Conservation (phyloP, 2,113 vertebrate genomes). For the Ictalurus furcatus region DNA sequence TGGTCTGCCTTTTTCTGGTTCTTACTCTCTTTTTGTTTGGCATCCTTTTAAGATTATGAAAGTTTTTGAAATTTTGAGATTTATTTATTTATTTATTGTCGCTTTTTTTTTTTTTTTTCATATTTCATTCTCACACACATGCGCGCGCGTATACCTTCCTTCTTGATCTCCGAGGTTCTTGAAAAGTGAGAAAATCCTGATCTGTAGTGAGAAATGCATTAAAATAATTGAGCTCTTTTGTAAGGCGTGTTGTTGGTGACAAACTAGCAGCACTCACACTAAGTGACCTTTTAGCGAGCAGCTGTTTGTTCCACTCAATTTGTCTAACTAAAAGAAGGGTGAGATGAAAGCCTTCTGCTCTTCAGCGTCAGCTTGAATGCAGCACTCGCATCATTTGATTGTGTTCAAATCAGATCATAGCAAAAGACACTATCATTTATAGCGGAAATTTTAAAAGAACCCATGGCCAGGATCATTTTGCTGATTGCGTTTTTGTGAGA, state of each 20-base stretch:
- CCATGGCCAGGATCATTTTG: background rate
- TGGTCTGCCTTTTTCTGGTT: background rate
- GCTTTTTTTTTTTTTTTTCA: background rate
- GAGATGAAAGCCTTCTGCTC: conserved; percentile 23
- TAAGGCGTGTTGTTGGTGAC: conserved; percentile 30
- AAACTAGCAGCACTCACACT: conserved; percentile 30
- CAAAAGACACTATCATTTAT: background rate
- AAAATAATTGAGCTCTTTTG: conserved; percentile 40
- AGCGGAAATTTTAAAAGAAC: background rate
- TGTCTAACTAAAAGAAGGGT: conserved; percentile 19
- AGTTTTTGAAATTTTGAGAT: no score
- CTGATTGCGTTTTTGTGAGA: background rate
- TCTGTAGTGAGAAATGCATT: conserved; percentile 7
- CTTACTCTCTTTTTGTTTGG: background rate
- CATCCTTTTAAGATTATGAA: background rate
- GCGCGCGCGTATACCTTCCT: background rate
- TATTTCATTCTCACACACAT: background rate
- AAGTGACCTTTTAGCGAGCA: conserved; percentile 42
- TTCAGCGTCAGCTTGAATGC: conserved; percentile 14
- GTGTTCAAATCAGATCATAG: background rate
- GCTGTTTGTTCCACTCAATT: conserved; percentile 31
- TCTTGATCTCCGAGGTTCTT: background rate
- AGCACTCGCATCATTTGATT: conserved; percentile 15
- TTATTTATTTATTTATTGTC: background rate
- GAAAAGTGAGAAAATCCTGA: conserved; percentile 19